Evolutionary conservation across 2,888 invertebrate species (phyloP).

Genomic region (Gryllus longicercus): DNA sequence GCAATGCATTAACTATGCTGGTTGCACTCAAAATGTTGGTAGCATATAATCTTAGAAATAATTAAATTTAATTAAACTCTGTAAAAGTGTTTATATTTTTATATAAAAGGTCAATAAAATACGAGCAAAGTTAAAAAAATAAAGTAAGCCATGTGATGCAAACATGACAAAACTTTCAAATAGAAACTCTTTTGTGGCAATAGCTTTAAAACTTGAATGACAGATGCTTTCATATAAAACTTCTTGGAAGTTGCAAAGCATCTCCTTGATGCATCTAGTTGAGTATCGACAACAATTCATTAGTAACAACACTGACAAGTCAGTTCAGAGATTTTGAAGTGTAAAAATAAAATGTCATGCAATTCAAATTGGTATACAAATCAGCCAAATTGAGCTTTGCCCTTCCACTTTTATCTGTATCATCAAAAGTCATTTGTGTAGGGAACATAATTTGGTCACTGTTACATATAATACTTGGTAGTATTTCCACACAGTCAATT

Average conservation of each 20-base stretch:
- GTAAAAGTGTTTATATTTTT: not conserved
- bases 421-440: not conserved
- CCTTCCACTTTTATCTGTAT: not conserved
- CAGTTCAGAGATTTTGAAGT: constrained; percentile 17
- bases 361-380: not conserved
- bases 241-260: constrained; percentile 3
- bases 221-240: not conserved
- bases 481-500: not conserved
- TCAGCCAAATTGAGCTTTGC: constrained; percentile 10
- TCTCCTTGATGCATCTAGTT: constrained; percentile 9
- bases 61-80: constrained; percentile 7
- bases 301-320: constrained; percentile 8
- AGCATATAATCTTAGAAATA: not conserved
- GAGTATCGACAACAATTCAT: constrained; percentile 10
- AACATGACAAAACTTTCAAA: constrained; percentile 17
- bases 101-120: constrained; percentile 17
- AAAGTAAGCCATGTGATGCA: constrained; percentile 17
- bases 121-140: constrained; percentile 17
- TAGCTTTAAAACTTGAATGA: constrained; percentile 10
- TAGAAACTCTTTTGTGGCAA: constrained; percentile 4
- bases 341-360: constrained; percentile 17
- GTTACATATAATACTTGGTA: not conserved
- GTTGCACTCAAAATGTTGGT: not conserved
- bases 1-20: not conserved
- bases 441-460: not conserved